Evolutionary conservation across 2,797 vertebrate genomes (phyloP), one percentile per base, ranked within the genome.

Genomic region (Lutjanus campechanus): DNA sequence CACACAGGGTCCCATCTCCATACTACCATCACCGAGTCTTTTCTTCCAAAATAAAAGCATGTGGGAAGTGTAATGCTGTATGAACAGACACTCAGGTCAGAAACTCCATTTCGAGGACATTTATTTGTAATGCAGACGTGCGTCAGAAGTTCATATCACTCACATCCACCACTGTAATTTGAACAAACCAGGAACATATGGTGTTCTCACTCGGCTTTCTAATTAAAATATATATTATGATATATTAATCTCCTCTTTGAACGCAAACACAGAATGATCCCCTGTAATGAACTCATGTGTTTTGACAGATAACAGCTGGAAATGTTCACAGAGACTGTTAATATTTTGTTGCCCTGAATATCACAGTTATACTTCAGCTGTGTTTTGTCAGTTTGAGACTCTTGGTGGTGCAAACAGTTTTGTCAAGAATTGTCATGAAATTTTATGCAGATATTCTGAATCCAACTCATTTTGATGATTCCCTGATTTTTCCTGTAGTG

Each of bases 261-360:
- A 77, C 36, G 54, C 60, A 76, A 53, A 79, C 46, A 44, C 44
- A 68, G n/a, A 75, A 60, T 50, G 73, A 25, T 79, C 60, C 22
- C 20, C 70, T 73, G 50, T 88, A 84, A 84, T 73, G 70, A 86
- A 62, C 47, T 53, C 58, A 66, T 85, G 66, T 79, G 69, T 84
- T 73, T 64, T 47, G 41, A 81, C 77, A 54, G 76, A 83, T 77
- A 87, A 82, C 84, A 81, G 75, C 85, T 81, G 77, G 74, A 80
- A 85, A 72, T 41, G 22, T 20, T 74, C 69, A 50, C 70, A 62
- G 53, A 44, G 47, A 40, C 36, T 29, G 13, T 79, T 67, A 59
- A 50, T 5, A 25, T 73, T 69, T 41, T 69, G 19, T 46, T 75
- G 50, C 29, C 36, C 20, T 41, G 13, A 59, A 69, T 66, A 59